Evolutionary conservation across 1,140 invertebrate genomes (phyloP), one percentile per base, ranked within the genome.

Genomic region (Drosophila mayri): DNA sequence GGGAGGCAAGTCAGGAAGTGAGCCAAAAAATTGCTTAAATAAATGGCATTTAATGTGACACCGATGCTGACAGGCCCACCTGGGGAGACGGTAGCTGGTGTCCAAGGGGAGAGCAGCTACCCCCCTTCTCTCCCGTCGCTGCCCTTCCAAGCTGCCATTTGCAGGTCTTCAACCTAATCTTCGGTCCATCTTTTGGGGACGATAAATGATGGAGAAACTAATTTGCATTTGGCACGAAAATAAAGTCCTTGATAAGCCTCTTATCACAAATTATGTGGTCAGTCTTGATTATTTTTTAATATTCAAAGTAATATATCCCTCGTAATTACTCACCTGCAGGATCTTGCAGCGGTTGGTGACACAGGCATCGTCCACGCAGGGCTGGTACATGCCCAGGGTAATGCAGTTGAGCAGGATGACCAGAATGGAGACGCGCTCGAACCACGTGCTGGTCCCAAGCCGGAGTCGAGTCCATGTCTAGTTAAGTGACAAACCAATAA

Each of bases 381-480:
- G 99, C 93, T 99, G 97, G 93, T 99, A 99, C 99, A 99, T 99
- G 44, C 99, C 99, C 74, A 99, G 94, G 0, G 99, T 99, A 52
- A 99, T 95, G 94, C 99, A 99, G 94, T 99, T 99, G 77, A 99
- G 94, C 58, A 99, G 94, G 84, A 99, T 99, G 22, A 99, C 98
- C 93, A 98, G 94, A 97, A 99, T 99, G 90, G 98, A 99, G 76
- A 99, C 94, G 70, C 99, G 95, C 94, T 99, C 99, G 94, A 99
- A 99, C 99, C 99, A 99, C 93, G 97, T 99, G 94, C 91, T 91
- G 49, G 59, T 47, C 14, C 44, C 61, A 22, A 44, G 4, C 2
- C 22, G 44, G 44, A 35, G 41, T 3, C 66, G 6, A 59, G n/a
- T 40, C 52, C 50, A 35, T 50, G 11, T 52, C 35, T 40, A 83